Evolutionary conservation across 2,797 vertebrate species (phyloP).

Genomic region (Tangara arthus): DNA sequence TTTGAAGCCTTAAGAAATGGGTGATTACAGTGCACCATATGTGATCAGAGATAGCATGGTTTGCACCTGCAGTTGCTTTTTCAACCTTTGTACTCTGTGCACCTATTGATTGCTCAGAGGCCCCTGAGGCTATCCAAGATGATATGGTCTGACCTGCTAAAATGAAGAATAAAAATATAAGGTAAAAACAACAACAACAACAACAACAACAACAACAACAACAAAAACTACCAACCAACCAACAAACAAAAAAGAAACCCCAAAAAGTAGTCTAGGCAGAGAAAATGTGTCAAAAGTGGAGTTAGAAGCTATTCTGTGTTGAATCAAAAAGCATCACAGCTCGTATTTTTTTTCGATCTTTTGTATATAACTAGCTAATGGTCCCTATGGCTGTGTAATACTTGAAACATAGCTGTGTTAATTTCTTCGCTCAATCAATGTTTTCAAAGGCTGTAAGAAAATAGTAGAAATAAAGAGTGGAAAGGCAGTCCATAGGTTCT

Average conservation of each 20-base stretch:
- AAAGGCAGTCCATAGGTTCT: background rate
- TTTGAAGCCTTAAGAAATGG: constrained; percentile 14
- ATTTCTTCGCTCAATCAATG: background rate
- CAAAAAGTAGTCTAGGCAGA: background rate
- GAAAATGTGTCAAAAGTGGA: background rate
- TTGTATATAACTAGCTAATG: background rate
- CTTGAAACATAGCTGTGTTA: background rate
- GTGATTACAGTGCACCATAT: background rate
- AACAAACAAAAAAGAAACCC: background rate
- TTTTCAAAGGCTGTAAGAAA: background rate
- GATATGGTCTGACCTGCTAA: background rate
- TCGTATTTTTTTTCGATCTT: background rate
- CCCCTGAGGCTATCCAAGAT: background rate
- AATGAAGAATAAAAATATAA: background rate
- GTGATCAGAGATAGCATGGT: background rate
- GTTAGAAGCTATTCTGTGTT: background rate
- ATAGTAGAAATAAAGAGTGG: background rate
- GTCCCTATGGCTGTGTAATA: background rate
- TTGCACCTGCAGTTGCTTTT: constrained; percentile 33
- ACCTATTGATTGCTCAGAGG: background rate
- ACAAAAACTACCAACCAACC: background rate
- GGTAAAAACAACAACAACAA: background rate
- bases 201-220: background rate
- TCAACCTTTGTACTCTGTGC: background rate
- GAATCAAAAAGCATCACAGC: background rate